Base-by-base conservation (phyloP, 2,888 invertebrate species). In the Drymonia ruficornis region DNA sequence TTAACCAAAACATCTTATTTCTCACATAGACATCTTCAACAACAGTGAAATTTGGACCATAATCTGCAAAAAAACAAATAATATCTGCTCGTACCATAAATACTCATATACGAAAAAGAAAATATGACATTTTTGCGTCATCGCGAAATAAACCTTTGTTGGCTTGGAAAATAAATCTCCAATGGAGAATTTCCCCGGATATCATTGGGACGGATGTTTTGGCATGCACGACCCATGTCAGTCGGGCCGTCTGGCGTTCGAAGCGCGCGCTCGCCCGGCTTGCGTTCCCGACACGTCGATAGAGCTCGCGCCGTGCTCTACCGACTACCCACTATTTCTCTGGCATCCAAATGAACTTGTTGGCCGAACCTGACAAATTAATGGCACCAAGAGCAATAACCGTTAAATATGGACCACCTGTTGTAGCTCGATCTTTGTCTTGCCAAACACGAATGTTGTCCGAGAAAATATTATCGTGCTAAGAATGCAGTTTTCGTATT, bases 351-450 rank as follows among this genome's bases (percentile, higher is more conserved):
- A 68, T 62, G 70, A 72, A 75, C 71, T 75, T 69, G 67, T 54
- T 63, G 66, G 65, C 73, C 70, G 74, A 72, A 71, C 64, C 71
- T 72, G 75, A 83, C 77, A 86, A 86, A 87, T 86, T 86, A 86
- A 86, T 83, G 80, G 81, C 78, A 78, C 70, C 73, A 77, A 69
- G 56, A 77, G 76, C 77, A 79, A 79, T 83, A 79, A 82, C 80
- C 78, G 78, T 83, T 84, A 84, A 84, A 86, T 84, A 86, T 86
- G 65, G 74, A 77, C 83, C 80, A 86, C 86, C 83, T 88, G 87
- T 89, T 84, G 84, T 72, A 58, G 65, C 56, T 43, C 44, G 55
- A 61, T 62, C 56, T 57, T 65, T 63, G 56, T 64, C 61, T 68
- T 64, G 48, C 48, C 45, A 60, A 53, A 67, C 63, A 65, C 66